These are phyloP conservation scores for Tetraodon nigroviridis DNA, from an alignment of 2,113 vertebrate genomes.

Conservation along the genomic window DNA sequence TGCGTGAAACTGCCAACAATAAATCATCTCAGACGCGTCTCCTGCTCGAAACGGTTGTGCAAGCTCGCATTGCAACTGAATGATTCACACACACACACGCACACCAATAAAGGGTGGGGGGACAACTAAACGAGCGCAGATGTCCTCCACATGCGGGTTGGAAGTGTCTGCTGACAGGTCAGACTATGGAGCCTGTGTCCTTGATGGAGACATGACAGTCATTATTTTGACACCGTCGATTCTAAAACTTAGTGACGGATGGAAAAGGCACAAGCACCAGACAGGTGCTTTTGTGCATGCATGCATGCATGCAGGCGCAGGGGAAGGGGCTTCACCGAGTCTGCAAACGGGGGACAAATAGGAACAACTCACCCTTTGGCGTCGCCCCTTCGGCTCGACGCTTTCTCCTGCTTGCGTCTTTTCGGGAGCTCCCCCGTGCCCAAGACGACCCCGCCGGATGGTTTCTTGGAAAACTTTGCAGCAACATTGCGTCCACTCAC, in stretches of 20 bases:
- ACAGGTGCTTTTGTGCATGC: not conserved
- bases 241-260: not conserved
- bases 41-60: conserved; percentile 8
- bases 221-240: conserved; percentile 1
- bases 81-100: conserved; percentile 14
- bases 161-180: conserved; percentile 27
- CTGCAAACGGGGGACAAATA: conserved; percentile 2
- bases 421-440: conserved; percentile 27
- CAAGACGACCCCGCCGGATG: conserved; percentile 10
- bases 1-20: conserved; percentile 7
- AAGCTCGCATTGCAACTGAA: conserved; percentile 1
- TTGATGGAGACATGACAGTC: conserved; percentile 4
- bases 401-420: conserved; percentile 33
- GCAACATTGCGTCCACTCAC: conserved; percentile 32
- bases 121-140: conserved; percentile 1
- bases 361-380: conserved; percentile 64
- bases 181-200: conserved; percentile 24
- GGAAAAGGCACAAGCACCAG: not conserved
- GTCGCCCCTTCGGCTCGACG: conserved; percentile 30
- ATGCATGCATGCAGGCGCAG: conserved; percentile 1
- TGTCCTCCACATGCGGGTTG: conserved; percentile 1
- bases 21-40: conserved; percentile 32
- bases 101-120: not conserved
- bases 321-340: not conserved
- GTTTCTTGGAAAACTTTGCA: conserved; percentile 54